These are phyloP conservation scores for Limnephilus marmoratus DNA, from an alignment of 2,888 invertebrate species.

Conservation along the genomic window DNA sequence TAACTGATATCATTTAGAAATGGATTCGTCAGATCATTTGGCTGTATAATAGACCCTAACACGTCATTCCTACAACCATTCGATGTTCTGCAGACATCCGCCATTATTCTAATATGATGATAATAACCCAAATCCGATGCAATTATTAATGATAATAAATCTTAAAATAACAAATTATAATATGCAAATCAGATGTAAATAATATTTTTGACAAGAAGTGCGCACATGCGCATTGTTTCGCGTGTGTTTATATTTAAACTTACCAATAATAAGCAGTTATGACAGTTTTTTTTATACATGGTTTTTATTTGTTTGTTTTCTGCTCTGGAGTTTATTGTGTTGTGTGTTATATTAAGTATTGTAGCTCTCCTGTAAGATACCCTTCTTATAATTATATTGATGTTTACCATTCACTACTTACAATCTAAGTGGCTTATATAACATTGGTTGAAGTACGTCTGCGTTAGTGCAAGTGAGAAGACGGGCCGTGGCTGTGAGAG, in stretches of 20 bases:
- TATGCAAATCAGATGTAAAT: conserved; percentile 2
- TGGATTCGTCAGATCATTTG: background rate
- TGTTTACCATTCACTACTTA: background rate
- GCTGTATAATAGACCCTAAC: background rate
- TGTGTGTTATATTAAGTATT: conserved; percentile 33
- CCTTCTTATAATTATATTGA: background rate
- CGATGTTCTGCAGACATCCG: background rate
- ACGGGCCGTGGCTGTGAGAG: conserved; percentile 63
- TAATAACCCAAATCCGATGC: conserved; percentile 23
- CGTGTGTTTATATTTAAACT: background rate
- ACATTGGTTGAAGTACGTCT: background rate
- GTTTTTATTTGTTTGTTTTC: conserved; percentile 32
- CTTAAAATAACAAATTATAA: conserved; percentile 14
- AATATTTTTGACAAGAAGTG: conserved; percentile 15
- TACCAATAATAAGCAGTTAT: conserved; percentile 15
- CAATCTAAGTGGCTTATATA: background rate
- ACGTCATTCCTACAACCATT: background rate
- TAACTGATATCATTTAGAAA: background rate
- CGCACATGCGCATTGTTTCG: background rate
- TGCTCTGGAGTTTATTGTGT: conserved; percentile 40
- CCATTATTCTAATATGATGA: background rate
- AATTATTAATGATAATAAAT: conserved; percentile 23
- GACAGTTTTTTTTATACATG: conserved; percentile 22
- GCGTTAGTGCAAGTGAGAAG: background rate
- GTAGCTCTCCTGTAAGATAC: conserved; percentile 8